Base-by-base conservation (phyloP, 2,888 invertebrate species). In the Palloptera scutellata region DNA sequence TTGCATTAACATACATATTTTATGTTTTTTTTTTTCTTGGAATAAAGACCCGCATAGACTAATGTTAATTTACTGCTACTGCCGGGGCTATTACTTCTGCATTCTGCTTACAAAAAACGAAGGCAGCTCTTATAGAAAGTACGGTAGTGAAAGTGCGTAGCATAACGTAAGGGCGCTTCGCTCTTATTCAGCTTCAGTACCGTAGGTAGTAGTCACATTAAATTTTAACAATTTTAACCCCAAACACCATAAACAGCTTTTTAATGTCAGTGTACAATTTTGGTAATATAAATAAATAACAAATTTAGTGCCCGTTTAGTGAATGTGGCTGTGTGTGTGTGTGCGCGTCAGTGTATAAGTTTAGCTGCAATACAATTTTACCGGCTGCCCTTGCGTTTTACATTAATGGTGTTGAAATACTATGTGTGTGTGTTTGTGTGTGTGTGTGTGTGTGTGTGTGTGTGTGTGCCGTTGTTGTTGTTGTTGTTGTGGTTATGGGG, bases 1-100 rank as follows among this genome's bases (percentile, higher is more conserved):
- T 12, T 15, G 11, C 45, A 10, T 10, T 13, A 13, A 13, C 45
- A 13, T n/a, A n/a, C n/a, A n/a, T n/a, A n/a, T 30, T 4, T 30
- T 30, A 30, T 30, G 6, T 30, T 15, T n/a, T 48, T 48, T n/a
- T 48, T n/a, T 48, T 48, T 48, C 10, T 51, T 70, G 73, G 76
- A 68, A 71, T 72, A 76, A 77, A 78, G 76, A 73, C 73, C 75
- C 72, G 75, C 73, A 70, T 70, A 69, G 73, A 74, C 76, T 77
- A 76, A 78, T 78, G 73, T 75, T 77, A 78, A 77, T 77, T 77
- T 77, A 78, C 76, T 76, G 73, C 72, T 70, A 73, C 76, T 75
- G 5, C 10, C 1, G 48, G 10, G 48, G n/a, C n/a, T n/a, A n/a
- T n/a, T n/a, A n/a, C n/a, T n/a, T n/a, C n/a, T n/a, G n/a, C 48